A percentile compares a stretch with the other conserved stretches of the same genome.
phyloP scores from a whole-genome alignment of 2,888 invertebrate species.

The Plagodis pulveraria region DNA sequence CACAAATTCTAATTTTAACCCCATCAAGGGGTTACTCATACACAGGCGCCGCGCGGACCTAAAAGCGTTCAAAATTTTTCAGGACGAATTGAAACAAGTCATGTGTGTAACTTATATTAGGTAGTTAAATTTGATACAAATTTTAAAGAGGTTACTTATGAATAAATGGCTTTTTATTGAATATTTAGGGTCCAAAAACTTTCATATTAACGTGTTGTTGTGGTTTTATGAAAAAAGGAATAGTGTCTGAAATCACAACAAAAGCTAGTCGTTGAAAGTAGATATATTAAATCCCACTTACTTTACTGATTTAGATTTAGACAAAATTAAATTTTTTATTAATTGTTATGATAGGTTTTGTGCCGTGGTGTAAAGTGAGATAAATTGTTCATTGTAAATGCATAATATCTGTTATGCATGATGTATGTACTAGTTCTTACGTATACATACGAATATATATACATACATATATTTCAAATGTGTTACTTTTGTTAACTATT shows the following conservation, averaged over 20 bases:
- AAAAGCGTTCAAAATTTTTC: slow-evolving; percentile 65
- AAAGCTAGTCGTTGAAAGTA: slow-evolving; percentile 35
- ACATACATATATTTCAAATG: slow-evolving; percentile 9
- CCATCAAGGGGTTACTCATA: slow-evolving; percentile 41
- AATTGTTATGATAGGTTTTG: slow-evolving; percentile 7
- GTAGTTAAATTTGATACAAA: slow-evolving; percentile 80
- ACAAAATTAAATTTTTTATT: background rate
- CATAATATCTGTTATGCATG: slow-evolving; percentile 12
- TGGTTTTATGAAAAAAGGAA: slow-evolving; percentile 44
- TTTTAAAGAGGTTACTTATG: slow-evolving; percentile 81
- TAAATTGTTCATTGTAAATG: slow-evolving; percentile 21
- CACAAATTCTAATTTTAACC: slow-evolving; percentile 6
- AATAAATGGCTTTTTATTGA: slow-evolving; percentile 81
- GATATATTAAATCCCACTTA: slow-evolving; percentile 34
- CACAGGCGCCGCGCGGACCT: slow-evolving; percentile 70
- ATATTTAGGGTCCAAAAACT: slow-evolving; percentile 80
- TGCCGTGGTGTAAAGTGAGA: slow-evolving; percentile 11
- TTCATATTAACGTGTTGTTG: slow-evolving; percentile 64
- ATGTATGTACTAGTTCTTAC: slow-evolving; percentile 24
- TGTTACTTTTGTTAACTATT: slow-evolving; percentile 25
- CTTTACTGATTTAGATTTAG: slow-evolving; percentile 11
- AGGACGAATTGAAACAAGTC: slow-evolving; percentile 65
- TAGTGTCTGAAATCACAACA: slow-evolving; percentile 46
- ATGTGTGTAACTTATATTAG: slow-evolving; percentile 69
- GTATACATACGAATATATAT: slow-evolving; percentile 1